Percentiles rank a stretch among this genome's conserved stretches.
Evolutionary conservation across 2,797 vertebrate species (phyloP).

Genomic region (Echiichthys vipera): DNA sequence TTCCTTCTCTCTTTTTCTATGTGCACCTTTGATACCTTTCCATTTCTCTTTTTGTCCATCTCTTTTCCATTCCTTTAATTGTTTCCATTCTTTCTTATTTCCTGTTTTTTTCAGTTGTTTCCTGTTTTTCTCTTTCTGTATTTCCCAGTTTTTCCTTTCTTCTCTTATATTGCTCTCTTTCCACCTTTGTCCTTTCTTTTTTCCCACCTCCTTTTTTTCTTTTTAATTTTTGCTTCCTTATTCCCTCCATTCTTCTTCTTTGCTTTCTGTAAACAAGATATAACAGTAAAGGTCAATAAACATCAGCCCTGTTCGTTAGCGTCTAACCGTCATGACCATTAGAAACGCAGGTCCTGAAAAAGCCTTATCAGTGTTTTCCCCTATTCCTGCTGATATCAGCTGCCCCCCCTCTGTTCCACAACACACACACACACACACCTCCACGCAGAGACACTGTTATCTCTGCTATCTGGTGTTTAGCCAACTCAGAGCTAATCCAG

Average conservation of each 20-base stretch:
- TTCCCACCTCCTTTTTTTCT: not conserved
- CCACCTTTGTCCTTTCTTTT: not conserved
- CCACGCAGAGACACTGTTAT: conserved; percentile 63
- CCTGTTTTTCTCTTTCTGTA: not conserved
- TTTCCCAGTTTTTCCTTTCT: not conserved
- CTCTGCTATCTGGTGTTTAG: conserved; percentile 80
- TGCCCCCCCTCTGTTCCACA: conserved; percentile 11
- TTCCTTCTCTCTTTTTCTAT: not conserved
- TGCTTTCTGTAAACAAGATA: conserved; percentile 67
- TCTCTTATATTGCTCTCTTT: not conserved
- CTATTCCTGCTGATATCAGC: conserved; percentile 78
- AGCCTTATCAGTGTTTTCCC: conserved; percentile 76
- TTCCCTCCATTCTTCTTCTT: not conserved
- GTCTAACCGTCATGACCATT: conserved; percentile 59
- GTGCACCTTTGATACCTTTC: not conserved
- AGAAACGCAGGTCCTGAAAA: conserved; percentile 63
- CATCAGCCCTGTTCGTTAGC: conserved; percentile 48
- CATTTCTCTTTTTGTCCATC: not conserved
- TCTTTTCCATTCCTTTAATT: not conserved
- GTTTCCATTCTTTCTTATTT: not conserved
- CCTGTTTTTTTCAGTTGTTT: not conserved
- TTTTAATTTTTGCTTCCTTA: not conserved
- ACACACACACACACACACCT: conserved; percentile 27
- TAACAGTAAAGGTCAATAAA: conserved; percentile 52
- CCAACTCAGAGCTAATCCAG: conserved; percentile 81